Evolutionary conservation across 2,888 invertebrate genomes (phyloP), one percentile per base, ranked within the genome.

Genomic region (Mythimna lalbum): DNA sequence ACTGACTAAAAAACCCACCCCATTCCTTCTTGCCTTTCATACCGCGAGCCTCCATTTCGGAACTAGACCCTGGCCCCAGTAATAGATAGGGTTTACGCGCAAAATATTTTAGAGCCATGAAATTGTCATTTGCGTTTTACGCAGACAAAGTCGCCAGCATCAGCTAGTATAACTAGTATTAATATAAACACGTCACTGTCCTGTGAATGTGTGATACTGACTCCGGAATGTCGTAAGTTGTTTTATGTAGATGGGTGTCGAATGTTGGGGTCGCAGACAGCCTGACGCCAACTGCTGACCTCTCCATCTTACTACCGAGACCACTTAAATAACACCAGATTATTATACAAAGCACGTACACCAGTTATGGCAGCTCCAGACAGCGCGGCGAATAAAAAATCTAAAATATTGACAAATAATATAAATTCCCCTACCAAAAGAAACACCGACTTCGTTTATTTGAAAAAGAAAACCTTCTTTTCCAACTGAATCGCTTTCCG

Each of bases 231-330:
- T 83, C 82, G 80, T 82, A 85, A 87, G 86, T 86, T 79, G 78
- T 77, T 83, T 84, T 83, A 86, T 85, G 82, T 80, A 77, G 83
- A 85, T 81, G 81, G 76, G 73, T 74, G 82, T 76, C 60, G 73
- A 84, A 85, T 87, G 80, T 87, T 85, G 87, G 76, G 84, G 82
- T 88, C 84, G 84, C 84, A 93, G 94, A 93, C 93, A 82, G 93
- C 92, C 83, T 92, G 93, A 89, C 93, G 93, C 92, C 91, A 59
- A 80, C 59, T 70, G 70, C 80, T 68, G 82, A 82, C 83, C 84
- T 85, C 84, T 81, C 80, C 69, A 85, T 81, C 75, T 87, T 87
- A 89, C 90, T 89, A 92, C 91, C 90, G 91, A 71, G 71, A 93
- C 91, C 90, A 88, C 87, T 89, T 63, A 72, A 72, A 69, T 79